Percentiles rank a stretch among this genome's conserved stretches.
Evolutionary conservation across 1,140 invertebrate species (phyloP).

Genomic region (Drosophila pruinosa): DNA sequence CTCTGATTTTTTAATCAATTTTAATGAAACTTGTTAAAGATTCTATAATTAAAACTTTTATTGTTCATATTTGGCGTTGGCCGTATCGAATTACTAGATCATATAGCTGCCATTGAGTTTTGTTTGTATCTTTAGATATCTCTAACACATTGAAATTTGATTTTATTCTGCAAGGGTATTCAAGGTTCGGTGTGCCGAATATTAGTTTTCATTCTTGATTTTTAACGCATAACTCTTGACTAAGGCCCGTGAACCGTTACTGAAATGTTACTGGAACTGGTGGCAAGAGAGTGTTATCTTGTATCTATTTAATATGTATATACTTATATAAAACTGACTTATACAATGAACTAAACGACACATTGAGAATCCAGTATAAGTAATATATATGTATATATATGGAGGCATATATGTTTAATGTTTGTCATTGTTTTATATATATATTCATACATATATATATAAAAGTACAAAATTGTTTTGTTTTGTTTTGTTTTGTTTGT

Average conservation of each 20-base stretch:
- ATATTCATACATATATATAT: constrained; percentile 52
- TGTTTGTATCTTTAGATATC: too few relatives aligned
- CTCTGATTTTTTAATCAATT: too few relatives aligned
- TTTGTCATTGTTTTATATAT: constrained; percentile 20
- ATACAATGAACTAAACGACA: constrained; percentile 22
- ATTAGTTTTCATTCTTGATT: background rate
- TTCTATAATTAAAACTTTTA: too few relatives aligned
- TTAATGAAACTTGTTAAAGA: too few relatives aligned
- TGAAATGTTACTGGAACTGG: constrained; percentile 12
- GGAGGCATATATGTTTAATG: constrained; percentile 23
- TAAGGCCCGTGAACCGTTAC: background rate
- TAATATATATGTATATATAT: constrained; percentile 27
- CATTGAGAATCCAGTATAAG: constrained; percentile 48
- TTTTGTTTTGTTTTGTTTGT: constrained; percentile 18
- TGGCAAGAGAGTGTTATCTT: constrained; percentile 22
- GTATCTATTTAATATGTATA: constrained; percentile 13
- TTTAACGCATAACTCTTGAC: background rate
- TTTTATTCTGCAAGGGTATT: background rate
- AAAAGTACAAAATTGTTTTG: constrained; percentile 71
- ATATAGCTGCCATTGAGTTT: too few relatives aligned
- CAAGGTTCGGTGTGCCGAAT: background rate
- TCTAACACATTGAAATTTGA: too few relatives aligned
- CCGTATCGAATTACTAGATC: background rate
- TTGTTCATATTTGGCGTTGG: background rate
- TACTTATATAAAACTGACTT: constrained; percentile 19